phyloP scores from a whole-genome alignment of 2,113 vertebrate genomes.

The Chiloscyllium plagiosum region DNA sequence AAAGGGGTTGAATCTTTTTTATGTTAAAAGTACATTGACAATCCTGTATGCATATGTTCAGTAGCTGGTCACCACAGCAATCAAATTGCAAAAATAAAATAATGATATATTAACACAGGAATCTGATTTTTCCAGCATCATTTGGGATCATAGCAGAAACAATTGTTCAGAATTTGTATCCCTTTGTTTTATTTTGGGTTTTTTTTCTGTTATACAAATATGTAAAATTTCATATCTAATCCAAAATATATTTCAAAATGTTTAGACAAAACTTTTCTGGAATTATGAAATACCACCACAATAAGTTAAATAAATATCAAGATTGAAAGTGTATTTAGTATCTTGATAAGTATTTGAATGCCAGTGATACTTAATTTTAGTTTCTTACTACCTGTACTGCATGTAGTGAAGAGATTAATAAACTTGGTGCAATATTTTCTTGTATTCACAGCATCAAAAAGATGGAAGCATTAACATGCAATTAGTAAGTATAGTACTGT shows the following conservation, averaged over 20 bases:
- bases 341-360: neutral
- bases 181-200: neutral
- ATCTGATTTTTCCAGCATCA: too few relatives aligned
- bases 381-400: neutral
- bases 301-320: neutral
- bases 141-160: too few relatives aligned
- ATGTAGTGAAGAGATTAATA: neutral
- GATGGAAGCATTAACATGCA: neutral
- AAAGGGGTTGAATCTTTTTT: too few relatives aligned
- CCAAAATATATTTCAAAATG: neutral
- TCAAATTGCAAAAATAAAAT: too few relatives aligned
- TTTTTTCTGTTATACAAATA: neutral
- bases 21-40: too few relatives aligned
- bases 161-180: neutral
- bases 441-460: neutral
- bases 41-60: too few relatives aligned
- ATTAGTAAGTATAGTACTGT: neutral
- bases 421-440: neutral
- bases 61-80: too few relatives aligned
- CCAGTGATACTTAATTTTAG: neutral
- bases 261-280: neutral
- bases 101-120: too few relatives aligned
- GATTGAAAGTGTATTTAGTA: neutral
- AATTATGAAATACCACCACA: neutral
- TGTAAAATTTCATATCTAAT: neutral